These are phyloP conservation scores for Cichlasoma orientale DNA, from an alignment of 2,797 vertebrate species.

Conservation along the genomic window DNA sequence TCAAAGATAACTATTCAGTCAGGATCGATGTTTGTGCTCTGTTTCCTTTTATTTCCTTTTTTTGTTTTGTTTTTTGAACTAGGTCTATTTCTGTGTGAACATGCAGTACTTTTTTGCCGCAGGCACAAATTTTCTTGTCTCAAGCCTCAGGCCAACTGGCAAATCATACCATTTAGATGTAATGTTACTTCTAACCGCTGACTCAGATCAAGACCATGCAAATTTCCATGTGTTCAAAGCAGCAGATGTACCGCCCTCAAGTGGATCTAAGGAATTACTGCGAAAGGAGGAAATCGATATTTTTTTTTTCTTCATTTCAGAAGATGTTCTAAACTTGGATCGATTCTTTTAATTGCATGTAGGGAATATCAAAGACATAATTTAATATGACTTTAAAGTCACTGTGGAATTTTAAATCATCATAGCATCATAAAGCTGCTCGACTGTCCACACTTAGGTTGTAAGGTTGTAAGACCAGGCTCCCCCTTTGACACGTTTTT, in stretches of 20 bases:
- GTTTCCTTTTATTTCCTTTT: not conserved
- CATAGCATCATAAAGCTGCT: not conserved
- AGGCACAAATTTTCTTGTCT: slow-evolving; percentile 44
- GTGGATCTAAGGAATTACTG: slow-evolving; percentile 49
- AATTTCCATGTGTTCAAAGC: slow-evolving; percentile 8
- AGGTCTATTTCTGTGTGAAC: not conserved
- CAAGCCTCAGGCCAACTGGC: slow-evolving; percentile 39
- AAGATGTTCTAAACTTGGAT: not conserved
- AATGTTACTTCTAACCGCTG: slow-evolving; percentile 22
- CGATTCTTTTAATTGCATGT: not conserved
- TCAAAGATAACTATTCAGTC: not conserved
- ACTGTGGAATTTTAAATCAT: not conserved
- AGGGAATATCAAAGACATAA: not conserved
- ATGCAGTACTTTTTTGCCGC: slow-evolving; percentile 27
- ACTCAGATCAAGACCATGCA: slow-evolving; percentile 21
- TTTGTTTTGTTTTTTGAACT: not conserved
- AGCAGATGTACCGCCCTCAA: slow-evolving; percentile 55
- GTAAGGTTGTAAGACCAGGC: not conserved
- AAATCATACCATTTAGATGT: slow-evolving; percentile 24
- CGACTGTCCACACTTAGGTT: not conserved
- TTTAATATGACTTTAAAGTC: not conserved
- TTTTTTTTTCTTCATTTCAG: not conserved
- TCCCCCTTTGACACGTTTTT: not conserved
- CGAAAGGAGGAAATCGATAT: not conserved
- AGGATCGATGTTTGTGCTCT: not conserved